Base-by-base conservation (phyloP, 2,797 vertebrate species). In the Choloepus didactylus region DNA sequence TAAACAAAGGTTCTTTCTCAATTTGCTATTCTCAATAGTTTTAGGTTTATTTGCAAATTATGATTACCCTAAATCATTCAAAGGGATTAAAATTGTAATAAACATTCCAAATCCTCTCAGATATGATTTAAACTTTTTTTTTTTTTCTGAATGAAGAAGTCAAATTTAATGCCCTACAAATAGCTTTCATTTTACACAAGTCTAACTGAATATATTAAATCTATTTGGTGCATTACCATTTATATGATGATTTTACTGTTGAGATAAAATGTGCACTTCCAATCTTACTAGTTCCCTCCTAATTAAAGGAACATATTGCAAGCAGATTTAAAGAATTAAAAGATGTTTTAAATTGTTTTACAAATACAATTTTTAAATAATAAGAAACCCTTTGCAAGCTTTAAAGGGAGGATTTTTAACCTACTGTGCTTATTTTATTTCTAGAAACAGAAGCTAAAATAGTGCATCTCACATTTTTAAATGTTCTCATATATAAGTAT, bases 281-380 rank as follows among this genome's bases (percentile, higher is more conserved):
- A 91, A 69, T 77, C 70, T 96, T 89, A 93, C 38, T 64, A 84
- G 14, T 79, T 91, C 94, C 73, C n/a, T 93, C 62, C 62, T 94
- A 96, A 95, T 95, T 96, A 96, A 96, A 94, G 59, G 49, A 91
- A 96, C 72, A 97, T 93, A 95, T 62, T 77, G 19, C 49, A 69
- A 21, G 38, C 35, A 84, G 51, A 84, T 89, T 93, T 96, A 88
- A 89, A 93, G 67, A 94, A 96, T 59, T 93, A 67, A 95, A 93
- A 94, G 90, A 51, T 86, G 14, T 56, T 93, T 96, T 92, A 95
- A 94, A 92, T 86, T 96, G 82, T 77, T 92, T 96, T 92, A 67
- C 35, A 90, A 89, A 90, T 93, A 87, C 35, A 96, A 87, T 95
- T 95, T 94, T 94, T 92, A 97, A 97, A 94, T 94, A 95, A 95